Evolutionary conservation across 2,113 vertebrate genomes (phyloP).

Genomic region (Aix galericulata): DNA sequence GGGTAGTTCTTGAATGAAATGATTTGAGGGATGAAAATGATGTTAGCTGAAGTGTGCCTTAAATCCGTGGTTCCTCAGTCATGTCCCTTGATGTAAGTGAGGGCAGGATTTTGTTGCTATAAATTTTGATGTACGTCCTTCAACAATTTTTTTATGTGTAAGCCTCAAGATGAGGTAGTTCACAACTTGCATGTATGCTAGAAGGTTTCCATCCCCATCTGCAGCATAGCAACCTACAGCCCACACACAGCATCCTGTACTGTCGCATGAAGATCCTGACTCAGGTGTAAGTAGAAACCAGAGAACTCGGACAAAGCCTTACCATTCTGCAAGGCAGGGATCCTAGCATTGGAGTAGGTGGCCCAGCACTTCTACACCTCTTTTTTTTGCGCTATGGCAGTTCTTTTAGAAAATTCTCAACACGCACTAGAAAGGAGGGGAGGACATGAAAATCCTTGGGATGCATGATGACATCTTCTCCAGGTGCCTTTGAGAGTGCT

Average conservation of each 20-base stretch:
- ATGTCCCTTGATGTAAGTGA: background rate
- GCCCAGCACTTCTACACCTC: background rate
- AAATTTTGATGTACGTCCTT: background rate
- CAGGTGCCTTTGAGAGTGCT: background rate
- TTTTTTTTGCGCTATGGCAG: background rate
- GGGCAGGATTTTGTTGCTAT: background rate
- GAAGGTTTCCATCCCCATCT: background rate
- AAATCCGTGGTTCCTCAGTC: background rate
- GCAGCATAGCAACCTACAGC: background rate
- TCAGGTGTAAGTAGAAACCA: background rate
- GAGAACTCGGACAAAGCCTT: background rate
- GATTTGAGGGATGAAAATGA: background rate
- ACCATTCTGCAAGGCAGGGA: background rate
- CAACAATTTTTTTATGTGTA: background rate
- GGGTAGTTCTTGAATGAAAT: background rate
- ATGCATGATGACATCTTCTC: background rate
- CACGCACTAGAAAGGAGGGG: fast-evolving
- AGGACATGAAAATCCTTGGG: background rate
- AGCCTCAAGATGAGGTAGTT: background rate
- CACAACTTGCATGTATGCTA: background rate
- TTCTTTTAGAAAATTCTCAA: background rate
- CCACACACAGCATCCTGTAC: background rate
- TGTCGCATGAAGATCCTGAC: background rate
- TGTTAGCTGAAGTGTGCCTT: background rate
- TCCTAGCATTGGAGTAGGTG: background rate